Evolutionary conservation across 2,113 vertebrate species (phyloP).

Genomic region (Percina caprodes): DNA sequence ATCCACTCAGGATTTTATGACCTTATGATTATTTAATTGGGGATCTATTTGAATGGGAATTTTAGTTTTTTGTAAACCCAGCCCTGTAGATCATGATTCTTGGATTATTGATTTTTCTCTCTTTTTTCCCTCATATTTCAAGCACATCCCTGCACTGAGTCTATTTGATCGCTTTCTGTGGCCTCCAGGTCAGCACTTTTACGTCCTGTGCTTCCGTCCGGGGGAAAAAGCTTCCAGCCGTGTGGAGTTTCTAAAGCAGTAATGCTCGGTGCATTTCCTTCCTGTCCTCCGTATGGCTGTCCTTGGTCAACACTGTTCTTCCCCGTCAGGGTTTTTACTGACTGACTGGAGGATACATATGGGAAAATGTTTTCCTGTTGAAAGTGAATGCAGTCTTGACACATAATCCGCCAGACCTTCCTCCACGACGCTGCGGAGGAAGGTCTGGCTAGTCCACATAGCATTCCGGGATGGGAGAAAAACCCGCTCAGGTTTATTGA

Average conservation of each 20-base stretch:
- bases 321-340: neutral
- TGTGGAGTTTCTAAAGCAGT: conserved; percentile 30
- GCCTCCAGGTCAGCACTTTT: conserved; percentile 62
- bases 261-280: conserved; percentile 13
- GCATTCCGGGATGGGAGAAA: too few relatives aligned
- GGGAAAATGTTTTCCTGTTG: conserved; percentile 8
- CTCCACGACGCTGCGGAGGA: too few relatives aligned
- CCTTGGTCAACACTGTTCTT: conserved; percentile 11
- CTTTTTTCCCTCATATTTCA: conserved; percentile 32
- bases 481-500: too few relatives aligned
- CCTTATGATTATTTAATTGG: too few relatives aligned
- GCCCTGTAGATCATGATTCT: conserved; percentile 7
- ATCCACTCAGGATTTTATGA: too few relatives aligned
- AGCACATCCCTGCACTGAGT: conserved; percentile 25
- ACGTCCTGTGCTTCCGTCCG: conserved; percentile 35
- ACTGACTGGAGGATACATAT: neutral
- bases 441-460: too few relatives aligned
- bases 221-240: conserved; percentile 34
- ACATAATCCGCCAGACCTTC: neutral
- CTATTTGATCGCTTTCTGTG: conserved; percentile 61
- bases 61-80: too few relatives aligned
- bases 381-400: neutral
- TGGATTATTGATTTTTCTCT: conserved; percentile 47
- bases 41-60: too few relatives aligned
- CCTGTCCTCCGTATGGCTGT: conserved; percentile 20